Conservation (phyloP, 2,888 invertebrate genomes). For the Orthosia incerta region DNA sequence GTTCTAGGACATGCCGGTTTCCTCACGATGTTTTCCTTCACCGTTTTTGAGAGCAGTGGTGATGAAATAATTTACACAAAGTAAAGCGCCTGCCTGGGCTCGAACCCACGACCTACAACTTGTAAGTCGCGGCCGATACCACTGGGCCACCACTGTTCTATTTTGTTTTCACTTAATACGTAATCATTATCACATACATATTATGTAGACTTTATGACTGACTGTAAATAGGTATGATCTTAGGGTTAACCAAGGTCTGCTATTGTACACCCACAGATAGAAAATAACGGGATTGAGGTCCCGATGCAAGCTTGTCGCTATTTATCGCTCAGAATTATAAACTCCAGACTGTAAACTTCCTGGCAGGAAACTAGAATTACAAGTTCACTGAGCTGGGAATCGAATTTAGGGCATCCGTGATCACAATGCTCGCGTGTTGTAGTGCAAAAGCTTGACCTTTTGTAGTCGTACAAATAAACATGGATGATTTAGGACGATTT, state of each 20-base stretch:
- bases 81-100: too few relatives aligned
- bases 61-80: too few relatives aligned
- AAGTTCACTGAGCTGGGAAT: slow-evolving; percentile 33
- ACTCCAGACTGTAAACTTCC: slow-evolving; percentile 34
- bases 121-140: too few relatives aligned
- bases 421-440: slow-evolving; percentile 5
- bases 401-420: not conserved
- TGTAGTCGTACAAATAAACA: not conserved
- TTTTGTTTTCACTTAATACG: not conserved
- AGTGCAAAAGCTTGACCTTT: not conserved
- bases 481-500: not conserved
- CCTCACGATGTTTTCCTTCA: too few relatives aligned
- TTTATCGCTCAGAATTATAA: slow-evolving; percentile 54
- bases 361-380: slow-evolving; percentile 50
- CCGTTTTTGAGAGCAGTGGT: too few relatives aligned
- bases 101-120: too few relatives aligned
- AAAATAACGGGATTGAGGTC: slow-evolving; percentile 41
- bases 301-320: slow-evolving; percentile 23
- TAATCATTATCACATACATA: not conserved
- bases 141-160: too few relatives aligned
- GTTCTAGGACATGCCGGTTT: too few relatives aligned
- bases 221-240: slow-evolving; percentile 16
- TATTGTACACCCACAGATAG: slow-evolving; percentile 47
- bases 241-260: slow-evolving; percentile 25
- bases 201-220: slow-evolving; percentile 27